Base-by-base conservation (phyloP, 2,113 vertebrate genomes). In the Dolichotis patagonum region DNA sequence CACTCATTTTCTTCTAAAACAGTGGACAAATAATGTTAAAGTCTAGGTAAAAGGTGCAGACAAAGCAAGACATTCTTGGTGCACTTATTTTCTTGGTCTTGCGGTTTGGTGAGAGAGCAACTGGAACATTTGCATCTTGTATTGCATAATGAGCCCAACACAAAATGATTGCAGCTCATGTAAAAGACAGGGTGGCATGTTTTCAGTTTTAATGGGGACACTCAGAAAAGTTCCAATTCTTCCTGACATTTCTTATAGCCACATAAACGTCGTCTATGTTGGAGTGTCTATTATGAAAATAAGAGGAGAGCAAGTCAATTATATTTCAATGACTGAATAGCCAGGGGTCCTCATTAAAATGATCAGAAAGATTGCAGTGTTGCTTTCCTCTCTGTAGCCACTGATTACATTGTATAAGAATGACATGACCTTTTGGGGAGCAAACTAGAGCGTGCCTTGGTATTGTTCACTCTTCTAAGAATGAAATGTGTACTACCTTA, bases 321-420 rank as follows among this genome's bases (percentile, higher is more conserved):
- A 99, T 99, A 99, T 99, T 99, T 99, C 99, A 99, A 99, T 99
- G 99, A 99, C 99, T 99, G 99, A 99, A 99, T 99, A 99, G 99
- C 99, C 99, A 99, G 99, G 98, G 99, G 99, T 99, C 99, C 99
- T 99, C 99, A 99, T 99, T 99, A 99, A 99, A 99, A 99, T 99
- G 99, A 99, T 99, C 99, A 99, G 99, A 98, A 99, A 98, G 98
- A 99, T 99, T 98, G 98, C 98, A 98, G 99, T 98, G 98, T 98
- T 98, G 98, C 98, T 99, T 98, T 99, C 98, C 98, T 99, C 98
- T 98, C 98, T 99, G 99, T 99, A 99, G 98, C 96, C 98, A 98
- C 99, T 99, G 99, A 99, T 99, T 99, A 99, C 99, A 98, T 99
- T 99, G 98, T 99, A 95, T 98, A 98, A 99, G 99, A 99, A 99